Evolutionary conservation across 2,888 invertebrate species (phyloP).

Genomic region (Neocrepidodera transversa): DNA sequence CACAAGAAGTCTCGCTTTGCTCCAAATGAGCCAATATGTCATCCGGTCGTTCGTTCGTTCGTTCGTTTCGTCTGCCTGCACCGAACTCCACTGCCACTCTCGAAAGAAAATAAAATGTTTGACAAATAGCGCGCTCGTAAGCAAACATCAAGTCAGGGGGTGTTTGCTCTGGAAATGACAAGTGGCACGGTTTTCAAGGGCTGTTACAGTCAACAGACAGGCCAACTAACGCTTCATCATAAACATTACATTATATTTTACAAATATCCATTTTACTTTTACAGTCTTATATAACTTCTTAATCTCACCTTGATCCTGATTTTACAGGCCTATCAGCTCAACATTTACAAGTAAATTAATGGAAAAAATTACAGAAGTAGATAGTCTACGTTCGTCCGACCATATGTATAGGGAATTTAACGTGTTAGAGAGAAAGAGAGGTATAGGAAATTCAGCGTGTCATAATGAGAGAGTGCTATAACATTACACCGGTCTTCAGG

Average conservation of each 20-base stretch:
- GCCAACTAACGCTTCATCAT: conserved; percentile 17
- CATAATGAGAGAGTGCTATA: no score
- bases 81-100: conserved; percentile 50
- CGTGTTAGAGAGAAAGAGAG: no score
- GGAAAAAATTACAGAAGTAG: no score
- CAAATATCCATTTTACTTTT: neutral
- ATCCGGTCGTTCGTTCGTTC: conserved; percentile 45
- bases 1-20: conserved; percentile 58
- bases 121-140: conserved; percentile 59
- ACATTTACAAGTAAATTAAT: no score
- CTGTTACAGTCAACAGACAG: conserved; percentile 25
- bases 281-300: no score
- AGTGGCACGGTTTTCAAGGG: conserved; percentile 53
- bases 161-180: conserved; percentile 59
- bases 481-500: no score
- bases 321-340: no score
- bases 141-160: conserved; percentile 57
- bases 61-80: conserved; percentile 39
- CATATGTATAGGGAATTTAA: no score
- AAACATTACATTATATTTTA: conserved; percentile 14
- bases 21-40: conserved; percentile 58
- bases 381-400: no score
- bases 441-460: no score
- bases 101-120: conserved; percentile 61
- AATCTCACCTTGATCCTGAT: no score